phyloP scores from a whole-genome alignment of 35 echinoderm and acorn worm species.

The Strongylocentrotus purpuratus region DNA sequence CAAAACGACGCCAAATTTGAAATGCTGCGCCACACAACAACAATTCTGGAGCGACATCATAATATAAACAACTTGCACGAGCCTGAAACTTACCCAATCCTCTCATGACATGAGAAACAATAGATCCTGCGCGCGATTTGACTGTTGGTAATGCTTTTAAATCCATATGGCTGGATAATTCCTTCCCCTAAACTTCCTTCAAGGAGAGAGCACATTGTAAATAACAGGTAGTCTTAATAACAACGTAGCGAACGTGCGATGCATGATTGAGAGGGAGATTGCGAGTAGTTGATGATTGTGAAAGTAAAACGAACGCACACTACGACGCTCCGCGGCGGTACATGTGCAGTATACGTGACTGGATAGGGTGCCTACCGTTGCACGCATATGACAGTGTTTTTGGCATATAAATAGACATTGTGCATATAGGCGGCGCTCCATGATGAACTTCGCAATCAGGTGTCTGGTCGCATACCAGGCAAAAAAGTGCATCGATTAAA shows the following conservation, averaged over 20 bases:
- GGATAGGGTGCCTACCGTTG: background rate
- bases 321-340: background rate
- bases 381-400: background rate
- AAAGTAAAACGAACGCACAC: background rate
- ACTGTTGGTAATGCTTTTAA: slow-evolving; percentile 48
- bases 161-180: slow-evolving; percentile 35
- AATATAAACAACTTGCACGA: background rate
- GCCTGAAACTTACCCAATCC: background rate
- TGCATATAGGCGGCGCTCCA: background rate
- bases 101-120: slow-evolving; percentile 51
- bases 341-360: background rate
- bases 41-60: background rate
- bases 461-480: background rate
- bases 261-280: background rate
- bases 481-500: background rate
- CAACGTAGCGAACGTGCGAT: background rate
- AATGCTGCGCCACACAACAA: background rate
- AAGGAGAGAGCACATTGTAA: slow-evolving; percentile 31
- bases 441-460: background rate
- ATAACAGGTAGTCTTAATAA: slow-evolving; percentile 34
- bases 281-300: background rate
- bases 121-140: slow-evolving; percentile 44
- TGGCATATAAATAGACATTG: background rate
- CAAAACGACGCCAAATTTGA: background rate
- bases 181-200: slow-evolving; percentile 43